Base-by-base conservation (phyloP, 2,113 vertebrate species). In the Aptenodytes forsteri region DNA sequence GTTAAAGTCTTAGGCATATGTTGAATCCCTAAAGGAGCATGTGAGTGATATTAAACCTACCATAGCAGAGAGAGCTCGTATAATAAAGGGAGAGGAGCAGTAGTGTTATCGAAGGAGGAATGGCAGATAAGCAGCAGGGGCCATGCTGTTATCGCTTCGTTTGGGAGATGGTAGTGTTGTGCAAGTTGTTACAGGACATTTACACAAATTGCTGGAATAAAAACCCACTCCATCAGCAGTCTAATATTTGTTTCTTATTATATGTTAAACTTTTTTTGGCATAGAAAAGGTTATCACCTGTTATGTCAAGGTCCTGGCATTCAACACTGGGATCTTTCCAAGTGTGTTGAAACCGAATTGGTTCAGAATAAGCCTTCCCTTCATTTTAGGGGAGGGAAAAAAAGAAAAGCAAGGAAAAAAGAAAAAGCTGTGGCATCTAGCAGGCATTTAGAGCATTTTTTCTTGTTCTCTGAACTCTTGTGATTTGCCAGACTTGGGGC, bases 171-270 rank as follows among this genome's bases (percentile, higher is more conserved):
- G 25, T 54, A 13, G 49, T 2, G 29, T 97, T 93, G 80, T 92
- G 91, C 86, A 92, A 90, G 78, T 64, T 2, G 0, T 62, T 65
- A 44, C 49, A 40, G 95, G 83, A 81, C 77, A 52, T 83, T 86
- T 82, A 82, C 92, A 87, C 71, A 72, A 61, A 91, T 23, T 81
- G 49, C 93, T 97, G 94, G 95, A 93, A 66, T 88, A 79, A 88
- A 97, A 96, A 77, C 32, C 20, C 71, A 46, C 71, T 94, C 67
- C 32, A 82, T 96, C 97, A 98, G 97, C 97, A 97, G 30, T 96
- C 90, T 94, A 22, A 8, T 96, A 69, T 96, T 97, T 97, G 91
- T 88, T 91, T 91, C 95, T 95, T 95, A 69, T 96, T 88, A 29
- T 75, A 90, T 65, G 91, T 93, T 96, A 66, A 85, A 91, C 79